Evolutionary conservation across 2,113 vertebrate species (phyloP), one percentile per base, ranked within the genome.

Genomic region (Plectropomus leopardus): DNA sequence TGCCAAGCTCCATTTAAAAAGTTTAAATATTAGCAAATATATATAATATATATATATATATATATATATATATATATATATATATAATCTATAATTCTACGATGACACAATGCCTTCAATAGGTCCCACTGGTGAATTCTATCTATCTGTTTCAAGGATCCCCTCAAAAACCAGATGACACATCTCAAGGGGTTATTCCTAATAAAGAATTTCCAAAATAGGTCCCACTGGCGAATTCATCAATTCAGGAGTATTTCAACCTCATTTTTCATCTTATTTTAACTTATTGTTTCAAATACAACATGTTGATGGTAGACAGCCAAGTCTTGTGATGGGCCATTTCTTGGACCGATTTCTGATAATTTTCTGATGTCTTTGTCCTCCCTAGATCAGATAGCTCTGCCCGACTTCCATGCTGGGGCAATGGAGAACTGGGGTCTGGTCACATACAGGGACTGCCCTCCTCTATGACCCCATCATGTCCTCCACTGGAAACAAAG

Each of bases 371-470:
- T 54, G 16, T 72, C 10, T 15, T 50, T 68, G n/a, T 9, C 40
- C 26, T 59, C 55, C 54, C 17, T 84, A 99, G 98, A 99, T 91
- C 98, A 99, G 94, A 94, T 99, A 0, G 98, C 90, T 16, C 92
- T 99, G 78, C 98, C 97, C 0, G 98, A 99, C 88, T 99, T 99
- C 86, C 94, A 94, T 0, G 96, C 97, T 0, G 98, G 98, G 0
- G 98, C 98, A 0, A 99, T 99, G 98, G 98, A 99, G 93, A 99
- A 99, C 95, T 99, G 98, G 98, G 98, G 98, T 7, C 95, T 99
- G 61, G 83, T 99, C 83, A 98, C 97, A 4, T 99, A 99, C 92
- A 94, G 98, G 47, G 91, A 98, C 92, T 0, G 82, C 97, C 0
- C 93, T 99, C 65, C 95, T 99, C 8, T 98, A 89, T 0, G 93